A percentile compares a stretch with the other conserved stretches of the same genome.
These are phyloP conservation scores for Albula goreensis DNA, from an alignment of 2,113 vertebrate genomes.

Conservation along the genomic window DNA sequence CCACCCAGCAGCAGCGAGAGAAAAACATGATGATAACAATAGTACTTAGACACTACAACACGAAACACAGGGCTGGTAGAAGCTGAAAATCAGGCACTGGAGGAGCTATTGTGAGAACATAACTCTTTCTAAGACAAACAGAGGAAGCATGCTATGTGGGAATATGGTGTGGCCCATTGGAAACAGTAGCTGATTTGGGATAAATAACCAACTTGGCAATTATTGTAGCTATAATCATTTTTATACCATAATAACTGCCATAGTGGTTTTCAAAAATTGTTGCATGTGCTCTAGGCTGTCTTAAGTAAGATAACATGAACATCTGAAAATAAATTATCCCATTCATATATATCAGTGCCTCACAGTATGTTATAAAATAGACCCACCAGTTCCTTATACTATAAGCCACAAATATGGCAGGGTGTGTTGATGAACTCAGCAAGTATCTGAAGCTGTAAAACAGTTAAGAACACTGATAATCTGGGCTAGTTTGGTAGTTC, in stretches of 20 bases:
- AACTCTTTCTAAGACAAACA: background rate
- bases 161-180: too few relatives aligned
- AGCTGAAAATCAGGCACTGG: too few relatives aligned
- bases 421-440: too few relatives aligned
- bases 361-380: background rate
- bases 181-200: background rate
- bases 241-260: background rate
- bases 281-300: background rate
- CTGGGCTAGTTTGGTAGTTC: too few relatives aligned
- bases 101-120: too few relatives aligned
- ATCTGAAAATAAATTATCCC: background rate
- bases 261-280: background rate
- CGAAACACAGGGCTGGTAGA: too few relatives aligned
- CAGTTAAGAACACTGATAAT: too few relatives aligned
- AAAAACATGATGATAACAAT: background rate
- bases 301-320: background rate
- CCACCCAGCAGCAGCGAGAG: background rate
- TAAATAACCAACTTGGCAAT: background rate
- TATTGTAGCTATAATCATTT: background rate
- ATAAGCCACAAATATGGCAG: background rate
- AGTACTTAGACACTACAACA: too few relatives aligned
- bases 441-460: too few relatives aligned
- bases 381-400: background rate
- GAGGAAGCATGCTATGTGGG: background rate
- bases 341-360: too few relatives aligned